phyloP scores from a whole-genome alignment of 2,797 vertebrate genomes.

The Parotocinclus haroldoi region DNA sequence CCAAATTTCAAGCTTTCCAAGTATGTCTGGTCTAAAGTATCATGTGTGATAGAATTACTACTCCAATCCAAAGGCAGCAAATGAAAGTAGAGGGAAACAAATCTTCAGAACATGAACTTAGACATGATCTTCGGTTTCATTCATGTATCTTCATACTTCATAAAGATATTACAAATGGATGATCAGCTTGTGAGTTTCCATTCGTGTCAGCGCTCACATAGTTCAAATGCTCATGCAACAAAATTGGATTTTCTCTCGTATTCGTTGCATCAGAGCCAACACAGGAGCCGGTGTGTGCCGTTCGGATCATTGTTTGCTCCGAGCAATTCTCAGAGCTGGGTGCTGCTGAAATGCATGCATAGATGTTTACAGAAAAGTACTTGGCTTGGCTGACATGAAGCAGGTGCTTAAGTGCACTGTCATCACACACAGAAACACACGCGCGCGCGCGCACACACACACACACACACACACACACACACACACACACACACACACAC shows the following conservation, averaged over 20 bases:
- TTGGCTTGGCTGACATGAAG: slow-evolving; percentile 50
- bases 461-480: too few species aligned
- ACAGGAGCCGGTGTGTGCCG: not conserved
- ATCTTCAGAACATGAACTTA: not conserved
- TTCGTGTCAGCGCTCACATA: too few species aligned
- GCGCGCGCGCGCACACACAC: not conserved
- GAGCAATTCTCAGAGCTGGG: not conserved
- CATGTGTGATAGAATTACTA: slow-evolving; percentile 16
- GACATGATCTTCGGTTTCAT: not conserved
- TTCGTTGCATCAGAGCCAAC: slow-evolving; percentile 1
- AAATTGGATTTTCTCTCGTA: not conserved
- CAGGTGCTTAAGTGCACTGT: slow-evolving; percentile 50
- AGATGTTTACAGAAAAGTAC: slow-evolving; percentile 41
- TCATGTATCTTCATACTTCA: not conserved
- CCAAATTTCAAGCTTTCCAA: slow-evolving; percentile 48
- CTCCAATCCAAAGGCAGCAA: slow-evolving; percentile 7
- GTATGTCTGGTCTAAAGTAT: slow-evolving; percentile 32
- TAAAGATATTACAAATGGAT: too few species aligned
- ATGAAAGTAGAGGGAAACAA: too few species aligned
- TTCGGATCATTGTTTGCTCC: slow-evolving; percentile 12
- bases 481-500: too few species aligned
- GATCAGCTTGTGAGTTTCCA: too few species aligned
- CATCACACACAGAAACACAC: slow-evolving; percentile 23
- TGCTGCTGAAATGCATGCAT: slow-evolving; percentile 18
- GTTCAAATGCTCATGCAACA: too few species aligned